Evolutionary conservation across 2,888 invertebrate species (phyloP).

Genomic region (Matsumyia berberina): DNA sequence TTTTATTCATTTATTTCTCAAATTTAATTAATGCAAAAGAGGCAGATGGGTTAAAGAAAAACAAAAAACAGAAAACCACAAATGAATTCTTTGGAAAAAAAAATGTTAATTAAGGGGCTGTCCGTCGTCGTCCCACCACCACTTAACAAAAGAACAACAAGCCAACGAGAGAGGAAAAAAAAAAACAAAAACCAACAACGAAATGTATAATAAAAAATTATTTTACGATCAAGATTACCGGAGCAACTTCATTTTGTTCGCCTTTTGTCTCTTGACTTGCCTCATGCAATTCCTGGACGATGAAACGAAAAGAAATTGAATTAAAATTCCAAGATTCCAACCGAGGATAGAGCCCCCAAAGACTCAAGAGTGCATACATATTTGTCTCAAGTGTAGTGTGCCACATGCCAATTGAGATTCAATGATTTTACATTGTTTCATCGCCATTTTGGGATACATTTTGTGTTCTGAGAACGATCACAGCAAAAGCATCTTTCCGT

Average conservation of each 20-base stretch:
- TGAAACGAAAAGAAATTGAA: conserved; percentile 5
- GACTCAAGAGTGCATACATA: neutral
- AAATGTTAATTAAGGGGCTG: conserved; percentile 64
- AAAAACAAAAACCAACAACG: neutral
- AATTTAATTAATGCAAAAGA: conserved; percentile 45
- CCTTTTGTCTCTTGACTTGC: conserved; percentile 24
- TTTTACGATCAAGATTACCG: conserved; percentile 60
- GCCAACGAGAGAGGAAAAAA: conserved; percentile 18
- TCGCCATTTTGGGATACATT: conserved; percentile 81
- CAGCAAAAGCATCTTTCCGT: conserved; percentile 15
- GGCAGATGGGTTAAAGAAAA: conserved; percentile 24
- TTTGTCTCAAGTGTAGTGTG: neutral
- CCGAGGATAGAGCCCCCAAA: neutral
- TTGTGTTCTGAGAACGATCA: conserved; percentile 15
- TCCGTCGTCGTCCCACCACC: conserved; percentile 37
- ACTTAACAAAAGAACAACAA: conserved; percentile 47
- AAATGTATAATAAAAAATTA: conserved; percentile 30
- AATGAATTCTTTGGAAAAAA: conserved; percentile 16
- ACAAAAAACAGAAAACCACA: conserved; percentile 12
- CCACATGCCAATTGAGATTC: conserved; percentile 53
- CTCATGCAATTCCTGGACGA: neutral
- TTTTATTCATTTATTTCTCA: conserved; percentile 39
- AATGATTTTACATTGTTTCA: conserved; percentile 82
- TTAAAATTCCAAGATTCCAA: conserved; percentile 24
- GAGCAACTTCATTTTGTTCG: conserved; percentile 57